Conservation (phyloP, 1,140 invertebrate species). For the Proctacanthus coquilletti region DNA sequence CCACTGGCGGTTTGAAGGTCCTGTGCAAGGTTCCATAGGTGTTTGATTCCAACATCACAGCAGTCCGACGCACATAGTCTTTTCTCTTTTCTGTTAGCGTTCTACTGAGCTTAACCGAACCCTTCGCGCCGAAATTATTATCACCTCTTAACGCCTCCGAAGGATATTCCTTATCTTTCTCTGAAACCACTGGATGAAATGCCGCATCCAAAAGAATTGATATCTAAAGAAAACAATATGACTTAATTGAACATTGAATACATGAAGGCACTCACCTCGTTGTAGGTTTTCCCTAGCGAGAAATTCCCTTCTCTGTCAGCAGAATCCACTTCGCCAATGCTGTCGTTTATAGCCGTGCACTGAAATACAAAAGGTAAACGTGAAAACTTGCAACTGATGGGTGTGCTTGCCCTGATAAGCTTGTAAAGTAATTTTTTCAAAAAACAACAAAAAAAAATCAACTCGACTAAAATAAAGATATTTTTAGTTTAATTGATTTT, state of each 20-base stretch:
- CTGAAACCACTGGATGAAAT: constrained; percentile 2
- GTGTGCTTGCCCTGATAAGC: no score
- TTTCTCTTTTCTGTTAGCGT: constrained; percentile 41
- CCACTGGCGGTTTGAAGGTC: constrained; percentile 3
- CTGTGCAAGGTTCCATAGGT: constrained; percentile 3
- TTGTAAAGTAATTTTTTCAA: no score
- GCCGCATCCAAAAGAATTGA: constrained; percentile 7
- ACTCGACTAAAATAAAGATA: no score
- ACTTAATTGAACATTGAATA: background rate
- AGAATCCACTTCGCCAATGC: background rate
- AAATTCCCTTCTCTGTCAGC: background rate
- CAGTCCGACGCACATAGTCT: constrained; percentile 41
- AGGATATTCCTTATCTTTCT: background rate
- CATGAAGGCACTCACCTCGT: constrained; percentile 4
- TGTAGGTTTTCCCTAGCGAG: constrained; percentile 3
- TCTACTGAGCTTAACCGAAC: constrained; percentile 32
- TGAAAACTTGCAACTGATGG: no score
- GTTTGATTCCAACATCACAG: constrained; percentile 8
- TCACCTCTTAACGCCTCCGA: no score
- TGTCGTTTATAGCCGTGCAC: constrained; percentile 3
- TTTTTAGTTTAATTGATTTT: no score
- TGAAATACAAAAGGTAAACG: background rate
- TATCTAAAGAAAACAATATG: constrained; percentile 5
- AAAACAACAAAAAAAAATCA: no score
- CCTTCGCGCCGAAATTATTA: background rate